A percentile compares a stretch with the other conserved stretches of the same genome.
Evolutionary conservation across 2,113 vertebrate species (phyloP).

Genomic region (Alouatta palliata): DNA sequence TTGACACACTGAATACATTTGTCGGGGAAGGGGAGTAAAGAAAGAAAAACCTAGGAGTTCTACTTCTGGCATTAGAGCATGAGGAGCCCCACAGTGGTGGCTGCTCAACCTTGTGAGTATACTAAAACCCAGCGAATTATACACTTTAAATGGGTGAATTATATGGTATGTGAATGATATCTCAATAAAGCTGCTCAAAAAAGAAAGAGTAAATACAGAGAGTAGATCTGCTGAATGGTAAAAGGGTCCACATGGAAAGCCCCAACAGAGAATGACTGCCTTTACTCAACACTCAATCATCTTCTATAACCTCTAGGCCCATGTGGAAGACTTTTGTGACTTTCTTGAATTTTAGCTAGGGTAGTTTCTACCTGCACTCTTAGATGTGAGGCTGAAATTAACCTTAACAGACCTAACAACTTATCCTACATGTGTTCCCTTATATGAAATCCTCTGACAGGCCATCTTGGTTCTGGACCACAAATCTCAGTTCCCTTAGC

Average conservation of each 20-base stretch:
- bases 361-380: background rate
- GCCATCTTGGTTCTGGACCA: background rate
- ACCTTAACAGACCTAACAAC: background rate
- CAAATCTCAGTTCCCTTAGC: background rate
- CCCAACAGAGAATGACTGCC: background rate
- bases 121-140: background rate
- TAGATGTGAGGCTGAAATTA: background rate
- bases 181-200: background rate
- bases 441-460: background rate
- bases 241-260: background rate
- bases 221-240: background rate
- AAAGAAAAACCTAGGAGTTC: background rate
- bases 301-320: background rate
- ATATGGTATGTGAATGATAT: background rate
- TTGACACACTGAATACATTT: background rate
- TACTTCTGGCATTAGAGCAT: background rate
- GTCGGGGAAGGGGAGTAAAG: background rate
- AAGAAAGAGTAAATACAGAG: background rate
- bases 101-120: background rate
- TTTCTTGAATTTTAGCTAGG: background rate
- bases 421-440: background rate
- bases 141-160: background rate
- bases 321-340: background rate
- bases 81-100: background rate
- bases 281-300: background rate